Conservation (phyloP, 2,113 vertebrate genomes). For the Anguilla japonica region DNA sequence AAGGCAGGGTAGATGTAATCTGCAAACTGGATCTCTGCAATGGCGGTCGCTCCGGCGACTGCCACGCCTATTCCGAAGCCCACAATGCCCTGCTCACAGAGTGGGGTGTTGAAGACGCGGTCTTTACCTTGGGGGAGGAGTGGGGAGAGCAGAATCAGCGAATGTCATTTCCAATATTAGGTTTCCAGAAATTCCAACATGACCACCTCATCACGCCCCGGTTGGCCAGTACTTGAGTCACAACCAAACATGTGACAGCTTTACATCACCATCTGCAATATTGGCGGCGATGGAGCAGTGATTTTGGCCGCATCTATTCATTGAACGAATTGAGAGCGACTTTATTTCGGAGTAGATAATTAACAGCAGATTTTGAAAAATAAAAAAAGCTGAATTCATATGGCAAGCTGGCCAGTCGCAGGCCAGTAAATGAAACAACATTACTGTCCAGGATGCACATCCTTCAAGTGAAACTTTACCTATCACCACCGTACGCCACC, state of each 20-base stretch:
- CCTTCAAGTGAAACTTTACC: not conserved
- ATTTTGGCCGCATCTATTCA: not conserved
- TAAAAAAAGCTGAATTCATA: not conserved
- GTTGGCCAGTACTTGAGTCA: no score
- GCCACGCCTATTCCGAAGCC: constrained; percentile 95
- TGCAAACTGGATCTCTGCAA: constrained; percentile 98
- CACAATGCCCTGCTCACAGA: constrained; percentile 98
- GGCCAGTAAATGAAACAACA: not conserved
- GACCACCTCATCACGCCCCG: not conserved
- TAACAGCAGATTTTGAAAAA: not conserved
- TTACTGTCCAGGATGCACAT: not conserved
- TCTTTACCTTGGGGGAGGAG: constrained; percentile 80
- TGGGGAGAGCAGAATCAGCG: not conserved
- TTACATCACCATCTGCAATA: not conserved
- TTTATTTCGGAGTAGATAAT: not conserved
- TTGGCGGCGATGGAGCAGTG: not conserved
- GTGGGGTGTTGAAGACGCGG: constrained; percentile 94
- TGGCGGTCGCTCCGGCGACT: constrained; percentile 87
- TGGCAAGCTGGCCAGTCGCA: not conserved
- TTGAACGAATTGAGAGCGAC: not conserved
- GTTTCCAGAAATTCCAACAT: not conserved
- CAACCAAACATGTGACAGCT: not conserved
- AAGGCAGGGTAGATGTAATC: constrained; percentile 98
- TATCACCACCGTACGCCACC: not conserved
- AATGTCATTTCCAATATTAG: not conserved